Conservation (phyloP, 2,113 vertebrate species). For the Chelonoidis abingdonii region DNA sequence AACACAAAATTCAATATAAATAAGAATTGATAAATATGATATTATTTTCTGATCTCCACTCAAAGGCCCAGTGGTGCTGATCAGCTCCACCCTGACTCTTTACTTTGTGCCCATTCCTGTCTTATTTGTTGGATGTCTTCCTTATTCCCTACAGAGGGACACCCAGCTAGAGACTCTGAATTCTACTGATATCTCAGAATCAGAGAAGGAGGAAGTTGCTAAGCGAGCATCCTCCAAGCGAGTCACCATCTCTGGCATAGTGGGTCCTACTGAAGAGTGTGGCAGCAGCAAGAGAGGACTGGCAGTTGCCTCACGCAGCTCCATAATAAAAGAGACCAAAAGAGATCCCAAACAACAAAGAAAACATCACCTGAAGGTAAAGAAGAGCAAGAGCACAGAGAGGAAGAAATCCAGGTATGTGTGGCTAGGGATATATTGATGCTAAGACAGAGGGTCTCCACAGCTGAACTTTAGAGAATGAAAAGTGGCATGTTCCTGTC, state of each 20-base stretch:
- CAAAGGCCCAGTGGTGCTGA: neutral
- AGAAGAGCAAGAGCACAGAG: neutral
- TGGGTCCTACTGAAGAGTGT: neutral
- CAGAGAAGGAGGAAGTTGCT: neutral
- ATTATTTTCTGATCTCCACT: neutral
- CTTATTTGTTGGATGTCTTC: neutral
- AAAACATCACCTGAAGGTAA: neutral
- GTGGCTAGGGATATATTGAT: neutral
- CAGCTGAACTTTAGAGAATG: neutral
- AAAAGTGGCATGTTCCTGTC: neutral
- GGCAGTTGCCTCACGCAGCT: neutral
- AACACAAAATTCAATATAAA: neutral
- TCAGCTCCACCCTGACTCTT: neutral
- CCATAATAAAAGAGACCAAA: neutral
- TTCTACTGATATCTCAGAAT: neutral
- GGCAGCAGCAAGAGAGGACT: neutral
- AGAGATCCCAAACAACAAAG: neutral
- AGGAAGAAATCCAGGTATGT: neutral
- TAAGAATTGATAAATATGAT: neutral
- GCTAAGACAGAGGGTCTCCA: neutral
- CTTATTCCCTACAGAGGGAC: neutral
- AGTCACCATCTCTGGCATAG: neutral
- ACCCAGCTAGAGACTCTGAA: neutral
- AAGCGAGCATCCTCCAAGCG: neutral
- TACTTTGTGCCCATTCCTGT: neutral